phyloP scores from a whole-genome alignment of 2,113 vertebrate genomes.

The Scophthalmus maximus region DNA sequence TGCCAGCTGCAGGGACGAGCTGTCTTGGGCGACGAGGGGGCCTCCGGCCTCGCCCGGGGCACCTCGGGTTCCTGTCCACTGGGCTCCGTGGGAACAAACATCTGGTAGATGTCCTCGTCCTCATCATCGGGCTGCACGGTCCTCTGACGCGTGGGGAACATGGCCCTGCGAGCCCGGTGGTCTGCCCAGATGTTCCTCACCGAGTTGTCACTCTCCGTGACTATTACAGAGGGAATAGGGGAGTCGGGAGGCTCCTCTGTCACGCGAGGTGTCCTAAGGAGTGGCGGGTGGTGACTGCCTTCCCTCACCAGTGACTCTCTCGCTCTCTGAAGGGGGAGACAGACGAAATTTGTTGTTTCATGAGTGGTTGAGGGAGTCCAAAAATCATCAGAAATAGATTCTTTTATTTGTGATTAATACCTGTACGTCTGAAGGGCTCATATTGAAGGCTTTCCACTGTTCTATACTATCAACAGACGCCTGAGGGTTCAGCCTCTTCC shows the following conservation, averaged over 20 bases:
- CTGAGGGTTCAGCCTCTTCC: conserved; percentile 90
- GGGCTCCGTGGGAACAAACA: conserved; percentile 90
- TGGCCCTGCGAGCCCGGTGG: conserved; percentile 90
- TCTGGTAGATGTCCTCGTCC: conserved; percentile 94
- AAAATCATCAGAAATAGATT: background rate
- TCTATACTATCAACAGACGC: conserved; percentile 88
- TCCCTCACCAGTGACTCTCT: conserved; percentile 88
- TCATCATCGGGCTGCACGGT: conserved; percentile 89
- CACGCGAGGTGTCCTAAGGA: conserved; percentile 77
- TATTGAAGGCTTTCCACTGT: conserved; percentile 84
- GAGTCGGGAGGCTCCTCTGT: conserved; percentile 80
- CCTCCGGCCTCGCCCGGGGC: conserved; percentile 53
- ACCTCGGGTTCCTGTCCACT: conserved; percentile 81
- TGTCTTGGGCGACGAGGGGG: conserved; percentile 59
- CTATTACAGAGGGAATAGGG: conserved; percentile 80
- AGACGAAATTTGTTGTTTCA: conserved; percentile 9
- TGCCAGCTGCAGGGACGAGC: conserved; percentile 96
- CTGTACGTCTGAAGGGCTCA: conserved; percentile 82
- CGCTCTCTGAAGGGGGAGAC: conserved; percentile 80
- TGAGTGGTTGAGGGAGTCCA: no score
- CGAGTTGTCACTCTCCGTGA: conserved; percentile 77
- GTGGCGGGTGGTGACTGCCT: conserved; percentile 77
- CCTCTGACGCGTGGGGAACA: conserved; percentile 90
- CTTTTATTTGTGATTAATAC: conserved; percentile 15
- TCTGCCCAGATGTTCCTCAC: conserved; percentile 93